These are phyloP conservation scores for Euschistus heros DNA, from an alignment of 1,140 invertebrate genomes.

Conservation along the genomic window DNA sequence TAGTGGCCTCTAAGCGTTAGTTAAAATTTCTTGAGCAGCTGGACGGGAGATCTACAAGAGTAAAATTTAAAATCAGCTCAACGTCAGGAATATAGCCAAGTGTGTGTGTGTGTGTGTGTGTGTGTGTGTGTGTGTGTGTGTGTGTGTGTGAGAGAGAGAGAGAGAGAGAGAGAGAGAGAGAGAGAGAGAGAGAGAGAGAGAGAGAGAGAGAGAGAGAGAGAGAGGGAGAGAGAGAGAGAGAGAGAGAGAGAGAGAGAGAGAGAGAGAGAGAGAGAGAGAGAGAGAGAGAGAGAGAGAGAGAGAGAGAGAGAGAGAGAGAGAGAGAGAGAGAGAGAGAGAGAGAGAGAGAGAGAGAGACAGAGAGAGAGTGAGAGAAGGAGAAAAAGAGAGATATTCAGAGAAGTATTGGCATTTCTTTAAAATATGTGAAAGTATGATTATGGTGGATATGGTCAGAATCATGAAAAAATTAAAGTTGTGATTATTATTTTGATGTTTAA, in stretches of 20 bases:
- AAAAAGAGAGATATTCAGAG: too few species aligned
- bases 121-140: not conserved
- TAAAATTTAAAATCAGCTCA: too few species aligned
- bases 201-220: not conserved
- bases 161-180: constrained; percentile 15
- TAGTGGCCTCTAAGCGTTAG: too few species aligned
- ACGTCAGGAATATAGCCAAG: too few species aligned
- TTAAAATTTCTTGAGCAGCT: too few species aligned
- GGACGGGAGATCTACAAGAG: too few species aligned
- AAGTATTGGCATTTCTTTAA: too few species aligned
- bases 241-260: constrained; percentile 20
- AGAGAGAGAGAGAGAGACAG: constrained; percentile 20
- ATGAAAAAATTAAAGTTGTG: too few species aligned
- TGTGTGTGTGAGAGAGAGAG: not conserved
- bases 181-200: constrained; percentile 18
- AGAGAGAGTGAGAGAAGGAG: not conserved
- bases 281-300: constrained; percentile 19
- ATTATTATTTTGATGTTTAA: too few species aligned
- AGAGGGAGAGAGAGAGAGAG: constrained; percentile 16
- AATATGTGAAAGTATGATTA: too few species aligned
- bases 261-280: constrained; percentile 20
- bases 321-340: constrained; percentile 21
- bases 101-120: not conserved
- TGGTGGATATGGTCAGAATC: too few species aligned
- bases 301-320: constrained; percentile 19